Evolutionary conservation across 2,797 vertebrate species (phyloP).

Genomic region (Pagetopsis macropterus): DNA sequence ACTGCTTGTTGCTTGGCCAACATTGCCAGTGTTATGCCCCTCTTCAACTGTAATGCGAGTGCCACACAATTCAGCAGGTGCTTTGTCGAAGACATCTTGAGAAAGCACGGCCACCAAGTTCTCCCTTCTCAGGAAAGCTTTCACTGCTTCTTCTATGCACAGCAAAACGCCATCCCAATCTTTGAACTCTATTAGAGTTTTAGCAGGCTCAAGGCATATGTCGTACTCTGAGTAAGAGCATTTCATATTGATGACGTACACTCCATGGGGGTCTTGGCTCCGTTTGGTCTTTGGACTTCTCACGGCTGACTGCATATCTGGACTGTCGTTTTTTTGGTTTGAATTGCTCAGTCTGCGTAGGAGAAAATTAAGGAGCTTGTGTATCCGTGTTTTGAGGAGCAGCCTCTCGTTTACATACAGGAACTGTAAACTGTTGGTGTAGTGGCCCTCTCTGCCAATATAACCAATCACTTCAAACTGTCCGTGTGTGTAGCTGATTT

Average conservation of each 20-base stretch:
- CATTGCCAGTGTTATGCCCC: conserved; percentile 43
- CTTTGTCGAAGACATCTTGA: conserved; percentile 83
- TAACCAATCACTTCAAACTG: conserved; percentile 89
- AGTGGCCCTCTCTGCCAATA: conserved; percentile 92
- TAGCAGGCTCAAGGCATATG: conserved; percentile 92
- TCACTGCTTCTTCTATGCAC: conserved; percentile 90
- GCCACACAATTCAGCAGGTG: conserved; percentile 73
- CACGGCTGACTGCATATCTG: conserved; percentile 56
- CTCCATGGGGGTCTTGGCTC: conserved; percentile 85
- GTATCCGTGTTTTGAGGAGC: conserved; percentile 91
- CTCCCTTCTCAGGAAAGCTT: conserved; percentile 88
- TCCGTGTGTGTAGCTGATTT: conserved; percentile 81
- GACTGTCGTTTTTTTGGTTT: conserved; percentile 80
- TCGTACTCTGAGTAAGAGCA: conserved; percentile 92
- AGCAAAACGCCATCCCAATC: conserved; percentile 90
- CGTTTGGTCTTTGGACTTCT: conserved; percentile 85
- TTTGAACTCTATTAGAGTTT: conserved; percentile 95
- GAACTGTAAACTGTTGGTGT: conserved; percentile 93
- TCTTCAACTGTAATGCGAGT: conserved; percentile 50
- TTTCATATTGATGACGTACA: conserved; percentile 92
- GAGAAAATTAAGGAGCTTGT: conserved; percentile 92
- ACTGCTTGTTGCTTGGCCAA: conserved; percentile 64
- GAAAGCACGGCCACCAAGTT: conserved; percentile 86
- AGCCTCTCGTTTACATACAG: conserved; percentile 92
- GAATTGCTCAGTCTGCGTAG: conserved; percentile 87